Percentiles rank a stretch among this genome's conserved stretches.
These are phyloP conservation scores for Galaxea fascicularis DNA, from an alignment of 92 coral and sea anemone genomes.

Conservation along the genomic window DNA sequence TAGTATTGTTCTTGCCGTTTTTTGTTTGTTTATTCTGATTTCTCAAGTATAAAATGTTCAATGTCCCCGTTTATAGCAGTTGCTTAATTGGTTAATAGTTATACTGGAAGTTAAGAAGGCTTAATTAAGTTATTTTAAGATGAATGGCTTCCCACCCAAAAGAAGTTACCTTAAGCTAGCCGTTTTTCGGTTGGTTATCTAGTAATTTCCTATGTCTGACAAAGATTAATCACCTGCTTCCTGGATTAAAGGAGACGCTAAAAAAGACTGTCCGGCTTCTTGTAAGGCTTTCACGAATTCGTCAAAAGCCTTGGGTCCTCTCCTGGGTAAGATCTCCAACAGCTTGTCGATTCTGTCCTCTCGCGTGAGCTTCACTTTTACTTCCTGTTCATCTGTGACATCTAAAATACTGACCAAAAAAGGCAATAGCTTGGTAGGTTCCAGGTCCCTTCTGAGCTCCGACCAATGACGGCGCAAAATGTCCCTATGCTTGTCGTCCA, in stretches of 20 bases:
- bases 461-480: conserved; percentile 68
- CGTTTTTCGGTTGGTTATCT: too few species aligned
- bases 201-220: neutral
- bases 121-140: too few species aligned
- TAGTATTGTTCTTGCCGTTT: too few species aligned
- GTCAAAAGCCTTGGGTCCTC: conserved; percentile 82
- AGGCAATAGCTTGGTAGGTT: conserved; percentile 78
- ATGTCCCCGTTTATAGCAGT: too few species aligned
- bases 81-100: too few species aligned
- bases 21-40: too few species aligned
- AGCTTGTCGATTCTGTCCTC: conserved; percentile 71
- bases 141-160: too few species aligned
- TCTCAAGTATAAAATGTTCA: too few species aligned
- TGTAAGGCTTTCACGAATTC: conserved; percentile 75
- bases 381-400: conserved; percentile 75
- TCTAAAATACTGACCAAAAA: conserved; percentile 73
- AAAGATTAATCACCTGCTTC: conserved; percentile 61
- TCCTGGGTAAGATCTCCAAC: conserved; percentile 85
- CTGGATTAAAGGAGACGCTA: conserved; percentile 59
- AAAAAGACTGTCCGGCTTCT: conserved; percentile 65
- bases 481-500: conserved; percentile 77
- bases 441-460: conserved; percentile 77
- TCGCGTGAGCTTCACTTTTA: conserved; percentile 71
- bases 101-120: too few species aligned
- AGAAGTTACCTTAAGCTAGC: too few species aligned